phyloP scores from a whole-genome alignment of 2,113 vertebrate genomes.

The Notothenia coriiceps region DNA sequence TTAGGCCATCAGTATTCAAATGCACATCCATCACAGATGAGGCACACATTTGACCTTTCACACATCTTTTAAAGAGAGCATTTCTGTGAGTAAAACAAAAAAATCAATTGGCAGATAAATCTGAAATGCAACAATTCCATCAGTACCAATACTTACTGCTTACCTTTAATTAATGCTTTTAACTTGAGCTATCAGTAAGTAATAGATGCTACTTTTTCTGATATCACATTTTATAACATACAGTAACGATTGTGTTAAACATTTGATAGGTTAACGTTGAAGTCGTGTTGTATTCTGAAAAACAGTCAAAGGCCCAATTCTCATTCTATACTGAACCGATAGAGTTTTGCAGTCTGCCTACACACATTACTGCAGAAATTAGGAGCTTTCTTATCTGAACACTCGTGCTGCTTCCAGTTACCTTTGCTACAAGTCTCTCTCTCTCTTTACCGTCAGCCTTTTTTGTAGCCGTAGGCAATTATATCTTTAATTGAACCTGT shows the following conservation, averaged over 20 bases:
- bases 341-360: conserved; percentile 45
- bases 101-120: neutral
- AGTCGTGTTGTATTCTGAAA: neutral
- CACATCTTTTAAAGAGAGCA: conserved; percentile 1
- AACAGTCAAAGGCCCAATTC: conserved; percentile 12
- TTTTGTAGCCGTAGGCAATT: conserved; percentile 66
- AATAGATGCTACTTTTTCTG: neutral
- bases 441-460: conserved; percentile 40
- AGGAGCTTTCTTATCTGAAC: conserved; percentile 65
- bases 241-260: neutral
- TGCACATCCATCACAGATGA: conserved; percentile 18
- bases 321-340: conserved; percentile 23
- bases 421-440: conserved; percentile 55
- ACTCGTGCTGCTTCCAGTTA: conserved; percentile 24
- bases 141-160: neutral
- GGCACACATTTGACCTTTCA: conserved; percentile 26
- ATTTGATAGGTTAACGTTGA: neutral
- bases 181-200: neutral
- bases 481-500: conserved; percentile 77
- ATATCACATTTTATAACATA: conserved; percentile 1
- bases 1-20: conserved; percentile 42
- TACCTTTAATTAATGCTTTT: neutral
- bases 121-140: conserved; percentile 19
- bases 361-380: conserved; percentile 51
- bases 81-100: neutral